Percentiles rank a stretch among this genome's conserved stretches.
Evolutionary conservation across 2,113 vertebrate genomes (phyloP).

Genomic region (Eonycteris spelaea): DNA sequence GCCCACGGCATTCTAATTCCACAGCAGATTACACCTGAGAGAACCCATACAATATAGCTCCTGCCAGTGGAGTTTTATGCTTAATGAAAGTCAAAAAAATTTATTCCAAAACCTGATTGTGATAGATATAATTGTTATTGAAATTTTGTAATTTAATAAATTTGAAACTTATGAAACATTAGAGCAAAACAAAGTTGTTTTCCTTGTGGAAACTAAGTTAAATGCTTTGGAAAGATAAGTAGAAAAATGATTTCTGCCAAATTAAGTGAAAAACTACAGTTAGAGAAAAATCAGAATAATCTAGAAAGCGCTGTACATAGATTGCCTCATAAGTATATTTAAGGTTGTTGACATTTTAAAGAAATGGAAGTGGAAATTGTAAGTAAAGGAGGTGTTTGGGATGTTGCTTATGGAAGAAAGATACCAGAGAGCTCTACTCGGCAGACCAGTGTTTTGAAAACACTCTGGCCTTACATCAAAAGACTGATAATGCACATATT

Average conservation of each 20-base stretch:
- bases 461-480: background rate
- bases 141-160: background rate
- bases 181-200: background rate
- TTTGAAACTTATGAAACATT: background rate
- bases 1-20: background rate
- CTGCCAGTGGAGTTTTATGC: background rate
- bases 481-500: background rate
- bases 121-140: background rate
- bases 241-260: conserved; percentile 20
- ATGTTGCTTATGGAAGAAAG: background rate
- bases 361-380: background rate
- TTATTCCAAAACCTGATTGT: background rate
- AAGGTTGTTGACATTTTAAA: background rate
- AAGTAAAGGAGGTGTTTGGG: background rate
- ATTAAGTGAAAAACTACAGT: background rate
- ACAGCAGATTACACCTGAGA: background rate
- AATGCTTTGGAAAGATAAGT: background rate
- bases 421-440: background rate
- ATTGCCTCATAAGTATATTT: background rate
- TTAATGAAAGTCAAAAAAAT: background rate
- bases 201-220: background rate
- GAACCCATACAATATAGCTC: background rate
- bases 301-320: background rate
- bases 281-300: background rate
- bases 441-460: background rate